phyloP scores from a whole-genome alignment of 2,797 vertebrate species.

The Gymnopithys bicolor region DNA sequence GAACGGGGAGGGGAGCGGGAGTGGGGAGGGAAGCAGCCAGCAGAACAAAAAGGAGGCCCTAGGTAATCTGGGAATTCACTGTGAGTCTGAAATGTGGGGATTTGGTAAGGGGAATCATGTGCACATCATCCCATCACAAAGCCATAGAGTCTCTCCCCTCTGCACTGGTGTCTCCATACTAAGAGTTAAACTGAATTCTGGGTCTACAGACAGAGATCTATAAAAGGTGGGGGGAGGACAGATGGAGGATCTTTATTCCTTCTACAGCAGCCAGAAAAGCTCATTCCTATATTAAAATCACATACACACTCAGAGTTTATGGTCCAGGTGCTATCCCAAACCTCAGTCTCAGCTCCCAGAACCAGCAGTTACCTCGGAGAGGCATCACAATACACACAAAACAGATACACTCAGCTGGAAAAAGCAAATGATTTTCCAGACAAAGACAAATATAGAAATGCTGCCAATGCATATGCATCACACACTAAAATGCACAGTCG shows the following conservation, averaged over 20 bases:
- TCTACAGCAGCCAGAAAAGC: not conserved
- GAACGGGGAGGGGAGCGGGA: not conserved
- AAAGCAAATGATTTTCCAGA: constrained; percentile 32
- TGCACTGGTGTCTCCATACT: not conserved
- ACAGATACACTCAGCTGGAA: constrained; percentile 6
- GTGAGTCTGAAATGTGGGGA: not conserved
- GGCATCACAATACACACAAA: not conserved
- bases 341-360: not conserved
- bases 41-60: not conserved
- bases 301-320: not conserved
- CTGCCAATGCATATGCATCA: not conserved
- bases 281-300: not conserved
- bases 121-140: not conserved
- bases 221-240: not conserved
- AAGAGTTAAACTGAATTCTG: not conserved
- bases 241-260: not conserved
- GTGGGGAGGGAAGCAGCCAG: not conserved
- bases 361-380: not conserved
- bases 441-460: not conserved
- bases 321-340: not conserved
- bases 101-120: not conserved
- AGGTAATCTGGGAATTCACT: not conserved
- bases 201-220: not conserved
- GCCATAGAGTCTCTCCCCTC: not conserved
- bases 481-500: not conserved